Conservation (phyloP, 2,113 vertebrate species). For the Corapipo altera region DNA sequence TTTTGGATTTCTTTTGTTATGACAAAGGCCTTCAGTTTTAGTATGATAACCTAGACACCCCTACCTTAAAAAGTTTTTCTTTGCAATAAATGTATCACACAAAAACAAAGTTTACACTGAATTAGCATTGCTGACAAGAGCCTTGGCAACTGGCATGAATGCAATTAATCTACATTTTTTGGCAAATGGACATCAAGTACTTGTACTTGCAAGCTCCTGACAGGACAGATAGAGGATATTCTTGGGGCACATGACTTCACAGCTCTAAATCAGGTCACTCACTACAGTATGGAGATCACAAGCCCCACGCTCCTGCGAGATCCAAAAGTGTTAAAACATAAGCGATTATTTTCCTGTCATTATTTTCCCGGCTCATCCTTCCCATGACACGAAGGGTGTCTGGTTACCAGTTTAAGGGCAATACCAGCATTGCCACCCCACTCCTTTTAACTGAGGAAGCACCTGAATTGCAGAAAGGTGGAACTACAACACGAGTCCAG, state of each 20-base stretch:
- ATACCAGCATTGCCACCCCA: background rate
- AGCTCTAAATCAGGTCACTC: constrained; percentile 50
- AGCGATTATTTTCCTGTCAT: background rate
- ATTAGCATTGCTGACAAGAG: background rate
- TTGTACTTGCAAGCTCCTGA: constrained; percentile 33
- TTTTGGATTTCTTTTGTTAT: background rate
- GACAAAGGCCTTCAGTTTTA: background rate
- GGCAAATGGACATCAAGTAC: constrained; percentile 41
- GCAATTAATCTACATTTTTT: constrained; percentile 48
- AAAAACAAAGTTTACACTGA: background rate
- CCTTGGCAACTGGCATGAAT: constrained; percentile 16
- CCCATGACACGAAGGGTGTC: background rate
- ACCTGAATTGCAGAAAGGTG: background rate
- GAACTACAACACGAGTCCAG: background rate
- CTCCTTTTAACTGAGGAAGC: background rate
- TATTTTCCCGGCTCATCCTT: background rate
- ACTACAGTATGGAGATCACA: background rate
- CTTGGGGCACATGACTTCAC: constrained; percentile 53
- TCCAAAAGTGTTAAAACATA: background rate
- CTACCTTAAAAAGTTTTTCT: background rate
- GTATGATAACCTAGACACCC: background rate
- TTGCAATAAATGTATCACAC: background rate
- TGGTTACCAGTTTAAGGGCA: background rate
- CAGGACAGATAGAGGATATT: constrained; percentile 10
- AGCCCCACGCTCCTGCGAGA: background rate